Conservation (phyloP, 2,113 vertebrate species). For the Rhynchopsitta pachyrhyncha region DNA sequence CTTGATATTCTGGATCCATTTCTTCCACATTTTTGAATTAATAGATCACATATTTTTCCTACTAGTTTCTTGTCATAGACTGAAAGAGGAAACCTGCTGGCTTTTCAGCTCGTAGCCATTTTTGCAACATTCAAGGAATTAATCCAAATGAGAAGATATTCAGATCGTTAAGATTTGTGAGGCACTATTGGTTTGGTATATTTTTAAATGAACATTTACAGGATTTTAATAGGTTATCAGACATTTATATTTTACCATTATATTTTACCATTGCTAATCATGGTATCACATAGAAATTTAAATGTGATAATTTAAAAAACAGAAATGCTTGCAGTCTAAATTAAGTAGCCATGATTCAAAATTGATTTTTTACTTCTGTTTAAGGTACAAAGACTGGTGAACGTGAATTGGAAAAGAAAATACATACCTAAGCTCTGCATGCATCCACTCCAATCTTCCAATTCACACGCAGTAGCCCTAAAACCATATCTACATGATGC, state of each 20-base stretch:
- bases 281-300: background rate
- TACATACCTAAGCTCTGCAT: background rate
- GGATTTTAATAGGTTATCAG: conserved; percentile 47
- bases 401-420: background rate
- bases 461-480: background rate
- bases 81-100: conserved; percentile 10
- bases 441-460: background rate
- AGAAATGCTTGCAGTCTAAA: background rate
- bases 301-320: background rate
- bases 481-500: background rate
- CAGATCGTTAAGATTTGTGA: conserved; percentile 61
- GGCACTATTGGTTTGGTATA: background rate
- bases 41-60: conserved; percentile 35
- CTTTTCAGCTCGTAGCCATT: conserved; percentile 27
- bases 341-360: conserved; percentile 5
- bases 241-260: conserved; percentile 10
- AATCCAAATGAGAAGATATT: conserved; percentile 42
- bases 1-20: conserved; percentile 8
- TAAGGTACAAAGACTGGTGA: background rate
- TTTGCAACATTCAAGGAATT: conserved; percentile 31
- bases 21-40: conserved; percentile 31
- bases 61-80: conserved; percentile 24
- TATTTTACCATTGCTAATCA: background rate
- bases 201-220: conserved; percentile 47
- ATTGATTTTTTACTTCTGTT: background rate